These are phyloP conservation scores for Enteromius mattozi DNA, from an alignment of 2,797 vertebrate genomes.

Conservation along the genomic window DNA sequence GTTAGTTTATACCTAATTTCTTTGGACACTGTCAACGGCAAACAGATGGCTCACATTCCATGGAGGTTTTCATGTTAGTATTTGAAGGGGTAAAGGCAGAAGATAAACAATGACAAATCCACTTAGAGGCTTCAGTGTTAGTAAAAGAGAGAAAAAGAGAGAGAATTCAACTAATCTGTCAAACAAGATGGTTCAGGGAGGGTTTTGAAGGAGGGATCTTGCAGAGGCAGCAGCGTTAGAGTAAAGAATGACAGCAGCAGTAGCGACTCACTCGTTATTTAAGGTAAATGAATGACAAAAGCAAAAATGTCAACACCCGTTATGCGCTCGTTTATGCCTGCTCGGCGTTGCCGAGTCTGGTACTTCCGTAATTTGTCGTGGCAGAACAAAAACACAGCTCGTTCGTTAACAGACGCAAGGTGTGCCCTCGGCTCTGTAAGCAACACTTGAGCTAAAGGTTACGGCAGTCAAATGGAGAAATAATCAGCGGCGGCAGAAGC, in stretches of 20 bases:
- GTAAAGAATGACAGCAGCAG: constrained; percentile 55
- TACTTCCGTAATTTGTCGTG: constrained; percentile 8
- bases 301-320: constrained; percentile 46
- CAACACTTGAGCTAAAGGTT: constrained; percentile 61
- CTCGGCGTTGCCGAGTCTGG: constrained; percentile 13
- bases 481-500: constrained; percentile 54
- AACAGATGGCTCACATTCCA: constrained; percentile 75
- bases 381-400: constrained; percentile 44
- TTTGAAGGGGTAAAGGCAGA: constrained; percentile 56
- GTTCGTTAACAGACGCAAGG: constrained; percentile 53
- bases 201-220: constrained; percentile 42
- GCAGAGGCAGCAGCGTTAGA: constrained; percentile 48
- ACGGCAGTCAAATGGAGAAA: constrained; percentile 59
- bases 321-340: constrained; percentile 39
- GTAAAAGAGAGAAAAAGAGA: constrained; percentile 45
- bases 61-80: constrained; percentile 79
- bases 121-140: constrained; percentile 52
- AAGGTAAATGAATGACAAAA: constrained; percentile 49
- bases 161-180: constrained; percentile 56
- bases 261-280: constrained; percentile 38
- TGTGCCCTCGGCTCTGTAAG: constrained; percentile 50
- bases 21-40: constrained; percentile 68
- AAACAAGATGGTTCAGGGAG: constrained; percentile 54
- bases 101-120: constrained; percentile 58
- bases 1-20: constrained; percentile 18